phyloP scores from a whole-genome alignment of 2,888 invertebrate genomes.

The Nephrotoma guestfalica region DNA sequence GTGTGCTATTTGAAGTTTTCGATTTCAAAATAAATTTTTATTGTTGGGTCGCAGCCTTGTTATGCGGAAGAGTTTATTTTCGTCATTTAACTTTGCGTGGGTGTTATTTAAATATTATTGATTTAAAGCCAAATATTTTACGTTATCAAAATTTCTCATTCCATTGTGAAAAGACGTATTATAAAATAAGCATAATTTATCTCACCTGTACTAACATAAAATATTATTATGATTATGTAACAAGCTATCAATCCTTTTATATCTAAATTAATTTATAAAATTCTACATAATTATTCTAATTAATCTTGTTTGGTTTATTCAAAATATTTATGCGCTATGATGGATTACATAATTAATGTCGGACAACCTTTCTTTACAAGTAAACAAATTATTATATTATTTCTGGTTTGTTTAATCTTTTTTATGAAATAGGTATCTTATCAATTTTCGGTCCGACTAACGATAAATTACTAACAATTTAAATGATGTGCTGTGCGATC shows the following conservation, averaged over 20 bases:
- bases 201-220: background rate
- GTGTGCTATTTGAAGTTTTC: no score
- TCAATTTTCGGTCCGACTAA: background rate
- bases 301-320: background rate
- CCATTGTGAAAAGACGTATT: background rate
- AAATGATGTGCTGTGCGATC: no score
- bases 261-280: background rate
- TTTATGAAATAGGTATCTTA: background rate
- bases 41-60: no score
- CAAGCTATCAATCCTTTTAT: background rate
- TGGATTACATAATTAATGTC: background rate
- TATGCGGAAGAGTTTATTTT: no score
- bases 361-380: background rate
- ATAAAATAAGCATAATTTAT: background rate
- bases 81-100: no score
- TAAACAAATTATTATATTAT: background rate
- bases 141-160: background rate
- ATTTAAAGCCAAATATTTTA: no score
- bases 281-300: background rate
- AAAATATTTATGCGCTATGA: background rate
- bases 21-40: no score
- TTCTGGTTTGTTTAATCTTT: no score
- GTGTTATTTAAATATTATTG: no score
- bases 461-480: background rate
- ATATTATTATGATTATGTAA: background rate